Evolutionary conservation across 2,888 invertebrate species (phyloP).

Genomic region (Hesperia comma): DNA sequence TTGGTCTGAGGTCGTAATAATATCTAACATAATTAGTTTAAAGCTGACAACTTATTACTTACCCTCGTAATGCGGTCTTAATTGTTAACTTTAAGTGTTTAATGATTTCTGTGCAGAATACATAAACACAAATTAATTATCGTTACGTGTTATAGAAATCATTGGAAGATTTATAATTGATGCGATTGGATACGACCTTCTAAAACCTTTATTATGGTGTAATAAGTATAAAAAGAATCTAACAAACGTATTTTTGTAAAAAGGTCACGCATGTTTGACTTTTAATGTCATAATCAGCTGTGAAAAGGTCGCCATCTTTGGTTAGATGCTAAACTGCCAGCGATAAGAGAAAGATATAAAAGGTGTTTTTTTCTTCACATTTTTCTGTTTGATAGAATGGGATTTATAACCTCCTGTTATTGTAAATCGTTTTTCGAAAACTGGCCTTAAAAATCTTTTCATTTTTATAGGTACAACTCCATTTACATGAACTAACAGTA

Average conservation of each 20-base stretch:
- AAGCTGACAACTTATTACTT: too few species aligned
- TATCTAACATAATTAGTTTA: too few species aligned
- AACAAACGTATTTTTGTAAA: conserved; percentile 38
- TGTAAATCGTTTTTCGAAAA: too few species aligned
- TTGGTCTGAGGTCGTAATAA: too few species aligned
- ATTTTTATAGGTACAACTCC: too few species aligned
- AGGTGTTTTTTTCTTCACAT: neutral
- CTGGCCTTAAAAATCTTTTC: too few species aligned
- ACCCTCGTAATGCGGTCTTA: neutral
- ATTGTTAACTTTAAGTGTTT: conserved; percentile 8
- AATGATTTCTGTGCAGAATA: conserved; percentile 18
- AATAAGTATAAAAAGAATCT: conserved; percentile 40
- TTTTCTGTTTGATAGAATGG: neutral
- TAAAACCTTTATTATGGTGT: conserved; percentile 39
- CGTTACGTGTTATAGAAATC: conserved; percentile 26
- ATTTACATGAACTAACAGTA: too few species aligned
- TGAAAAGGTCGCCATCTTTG: conserved; percentile 44
- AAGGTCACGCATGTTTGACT: conserved; percentile 41
- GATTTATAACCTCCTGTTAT: neutral
- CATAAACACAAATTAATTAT: conserved; percentile 22
- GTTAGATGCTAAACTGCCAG: conserved; percentile 21
- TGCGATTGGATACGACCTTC: conserved; percentile 40
- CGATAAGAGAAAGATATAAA: conserved; percentile 10
- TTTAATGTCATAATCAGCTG: conserved; percentile 46
- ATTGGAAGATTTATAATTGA: conserved; percentile 34